phyloP scores from a whole-genome alignment of 2,113 vertebrate species.

The Caloenas nicobarica region DNA sequence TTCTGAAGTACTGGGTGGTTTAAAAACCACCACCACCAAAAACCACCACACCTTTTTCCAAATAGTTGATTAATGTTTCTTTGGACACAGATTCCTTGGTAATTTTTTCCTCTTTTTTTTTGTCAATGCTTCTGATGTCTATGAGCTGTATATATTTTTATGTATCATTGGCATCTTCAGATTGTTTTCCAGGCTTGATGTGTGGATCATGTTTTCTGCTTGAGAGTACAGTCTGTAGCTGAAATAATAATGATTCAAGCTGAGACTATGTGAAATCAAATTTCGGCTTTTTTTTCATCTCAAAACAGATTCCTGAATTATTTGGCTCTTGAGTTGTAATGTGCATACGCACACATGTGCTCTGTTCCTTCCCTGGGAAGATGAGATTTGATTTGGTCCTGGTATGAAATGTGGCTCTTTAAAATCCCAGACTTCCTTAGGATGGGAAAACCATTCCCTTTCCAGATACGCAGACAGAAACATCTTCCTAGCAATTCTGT shows the following conservation, averaged over 20 bases:
- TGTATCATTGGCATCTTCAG: neutral
- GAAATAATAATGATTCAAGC: neutral
- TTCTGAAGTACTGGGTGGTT: neutral
- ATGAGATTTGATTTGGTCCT: neutral
- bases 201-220: neutral
- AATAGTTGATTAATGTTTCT: neutral
- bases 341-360: rapidly evolving
- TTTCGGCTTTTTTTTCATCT: neutral
- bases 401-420: neutral
- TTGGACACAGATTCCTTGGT: neutral
- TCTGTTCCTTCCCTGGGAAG: neutral
- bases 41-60: no score
- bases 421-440: neutral
- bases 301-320: neutral
- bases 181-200: neutral
- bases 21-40: no score
- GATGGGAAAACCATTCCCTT: neutral
- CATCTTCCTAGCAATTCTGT: neutral
- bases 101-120: neutral
- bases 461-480: rapidly evolving
- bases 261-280: neutral
- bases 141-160: neutral
- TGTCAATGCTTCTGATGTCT: neutral
- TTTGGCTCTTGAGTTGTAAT: neutral
- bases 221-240: neutral